Percentiles rank a stretch among this genome's conserved stretches.
These are phyloP conservation scores for Oreochromis grahami DNA, from an alignment of 2,797 vertebrate species.

Conservation along the genomic window DNA sequence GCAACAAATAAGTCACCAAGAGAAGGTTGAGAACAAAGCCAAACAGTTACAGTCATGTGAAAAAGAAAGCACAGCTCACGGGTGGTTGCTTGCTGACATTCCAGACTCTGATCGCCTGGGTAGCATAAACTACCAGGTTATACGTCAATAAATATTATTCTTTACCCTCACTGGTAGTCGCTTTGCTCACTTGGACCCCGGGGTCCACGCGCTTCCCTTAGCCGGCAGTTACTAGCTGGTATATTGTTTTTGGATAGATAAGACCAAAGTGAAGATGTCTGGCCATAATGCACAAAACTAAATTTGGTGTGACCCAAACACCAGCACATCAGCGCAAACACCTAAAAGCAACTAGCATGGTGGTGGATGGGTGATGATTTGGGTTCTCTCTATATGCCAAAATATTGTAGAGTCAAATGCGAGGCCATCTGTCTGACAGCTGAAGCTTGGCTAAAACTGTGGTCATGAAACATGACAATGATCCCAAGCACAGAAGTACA, in stretches of 20 bases:
- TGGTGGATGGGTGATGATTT: not conserved
- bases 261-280: not conserved
- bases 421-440: not conserved
- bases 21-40: not conserved
- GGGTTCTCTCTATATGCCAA: not conserved
- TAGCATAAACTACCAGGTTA: not conserved
- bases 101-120: not conserved
- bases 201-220: not conserved
- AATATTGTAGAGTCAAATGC: not conserved
- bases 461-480: not conserved
- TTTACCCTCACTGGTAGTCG: not conserved
- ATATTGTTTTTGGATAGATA: not conserved
- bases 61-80: not conserved
- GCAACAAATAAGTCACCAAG: not conserved
- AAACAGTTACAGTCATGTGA: not conserved
- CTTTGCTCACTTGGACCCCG: not conserved
- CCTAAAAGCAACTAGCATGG: not conserved
- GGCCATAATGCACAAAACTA: not conserved
- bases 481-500: not conserved
- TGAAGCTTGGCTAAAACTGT: not conserved
- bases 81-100: not conserved
- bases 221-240: not conserved
- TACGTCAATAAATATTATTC: not conserved
- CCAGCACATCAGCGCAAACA: not conserved
- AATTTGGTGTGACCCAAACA: not conserved